Conservation (phyloP, 2,888 invertebrate species). For the Eupithecia abbreviata region DNA sequence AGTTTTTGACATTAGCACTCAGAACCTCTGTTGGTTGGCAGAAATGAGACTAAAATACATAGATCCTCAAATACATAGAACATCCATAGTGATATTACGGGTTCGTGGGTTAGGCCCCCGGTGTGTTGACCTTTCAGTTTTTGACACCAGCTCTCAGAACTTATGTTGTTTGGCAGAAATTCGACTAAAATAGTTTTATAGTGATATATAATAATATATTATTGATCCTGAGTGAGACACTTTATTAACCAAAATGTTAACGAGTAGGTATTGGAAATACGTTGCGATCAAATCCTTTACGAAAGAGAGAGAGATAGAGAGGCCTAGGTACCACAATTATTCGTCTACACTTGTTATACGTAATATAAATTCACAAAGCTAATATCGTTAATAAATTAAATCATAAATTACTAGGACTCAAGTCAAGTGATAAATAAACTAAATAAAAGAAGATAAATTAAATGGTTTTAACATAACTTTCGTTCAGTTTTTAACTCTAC, state of each 20-base stretch:
- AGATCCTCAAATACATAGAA: too few relatives aligned
- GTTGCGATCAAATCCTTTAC: not conserved
- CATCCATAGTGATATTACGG: too few relatives aligned
- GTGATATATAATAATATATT: not conserved
- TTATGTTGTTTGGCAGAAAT: not conserved
- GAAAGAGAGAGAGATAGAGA: too few relatives aligned
- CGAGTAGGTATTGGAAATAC: not conserved
- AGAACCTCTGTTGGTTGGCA: not conserved
- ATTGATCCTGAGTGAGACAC: not conserved
- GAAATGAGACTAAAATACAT: not conserved
- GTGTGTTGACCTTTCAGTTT: too few relatives aligned
- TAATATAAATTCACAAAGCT: too few relatives aligned
- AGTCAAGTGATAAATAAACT: too few relatives aligned
- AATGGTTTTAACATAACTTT: too few relatives aligned
- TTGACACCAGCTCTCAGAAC: not conserved
- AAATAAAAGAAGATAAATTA: too few relatives aligned
- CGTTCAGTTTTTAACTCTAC: too few relatives aligned
- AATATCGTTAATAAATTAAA: too few relatives aligned
- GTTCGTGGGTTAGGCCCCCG: too few relatives aligned
- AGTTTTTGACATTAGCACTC: not conserved
- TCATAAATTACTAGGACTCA: too few relatives aligned
- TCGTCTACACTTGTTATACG: not conserved
- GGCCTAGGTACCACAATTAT: not conserved
- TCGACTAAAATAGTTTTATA: not conserved
- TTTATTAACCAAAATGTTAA: not conserved